Conservation (phyloP, 2,113 vertebrate species). For the Eubucco bourcierii region DNA sequence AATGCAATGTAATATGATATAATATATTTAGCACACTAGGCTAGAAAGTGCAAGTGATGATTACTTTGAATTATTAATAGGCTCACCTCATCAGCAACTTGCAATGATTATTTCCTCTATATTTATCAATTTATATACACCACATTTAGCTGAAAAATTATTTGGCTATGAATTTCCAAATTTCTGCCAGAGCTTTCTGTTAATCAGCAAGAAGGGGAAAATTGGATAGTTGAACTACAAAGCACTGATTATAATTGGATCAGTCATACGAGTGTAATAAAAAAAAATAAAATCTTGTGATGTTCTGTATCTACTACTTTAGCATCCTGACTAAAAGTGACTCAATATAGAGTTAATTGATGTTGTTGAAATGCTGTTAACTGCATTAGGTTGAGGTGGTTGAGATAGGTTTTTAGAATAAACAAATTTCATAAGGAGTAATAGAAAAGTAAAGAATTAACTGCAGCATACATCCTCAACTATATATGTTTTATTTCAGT, state of each 20-base stretch:
- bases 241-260: slow-evolving; percentile 16
- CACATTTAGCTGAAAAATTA: slow-evolving; percentile 34
- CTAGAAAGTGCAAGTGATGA: background rate
- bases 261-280: background rate
- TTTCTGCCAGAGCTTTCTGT: slow-evolving; percentile 2
- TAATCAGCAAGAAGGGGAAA: slow-evolving; percentile 35
- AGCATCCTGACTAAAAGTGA: background rate
- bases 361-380: background rate
- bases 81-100: background rate
- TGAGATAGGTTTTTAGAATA: background rate
- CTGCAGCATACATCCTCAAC: background rate
- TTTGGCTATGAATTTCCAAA: slow-evolving; percentile 1
- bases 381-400: background rate
- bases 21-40: background rate
- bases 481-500: background rate
- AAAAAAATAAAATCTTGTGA: background rate
- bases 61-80: slow-evolving; percentile 22
- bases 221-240: slow-evolving; percentile 25
- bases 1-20: background rate
- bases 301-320: background rate
- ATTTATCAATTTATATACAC: slow-evolving; percentile 41
- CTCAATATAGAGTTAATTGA: background rate
- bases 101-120: slow-evolving; percentile 16
- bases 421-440: background rate
- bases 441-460: background rate